A percentile compares a stretch with the other conserved stretches of the same genome.
phyloP scores from a whole-genome alignment of 1,140 invertebrate species.

The Drosophila tani region DNA sequence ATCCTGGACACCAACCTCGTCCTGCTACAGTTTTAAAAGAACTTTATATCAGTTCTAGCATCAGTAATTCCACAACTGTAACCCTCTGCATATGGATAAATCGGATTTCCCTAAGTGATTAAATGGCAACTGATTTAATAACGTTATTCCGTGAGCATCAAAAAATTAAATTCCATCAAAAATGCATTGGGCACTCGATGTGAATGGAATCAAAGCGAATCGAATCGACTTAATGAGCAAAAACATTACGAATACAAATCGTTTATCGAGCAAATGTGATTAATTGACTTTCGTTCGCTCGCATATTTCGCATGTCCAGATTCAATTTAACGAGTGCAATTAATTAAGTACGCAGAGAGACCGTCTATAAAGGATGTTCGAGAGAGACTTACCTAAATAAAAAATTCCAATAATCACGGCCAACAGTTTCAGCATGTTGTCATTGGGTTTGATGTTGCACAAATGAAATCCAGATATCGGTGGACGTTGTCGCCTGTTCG shows the following conservation, averaged over 20 bases:
- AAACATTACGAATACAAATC: conserved; percentile 52
- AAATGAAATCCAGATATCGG: conserved; percentile 56
- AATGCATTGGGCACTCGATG: conserved; percentile 27
- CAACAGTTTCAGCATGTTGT: conserved; percentile 76
- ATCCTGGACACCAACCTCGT: neutral
- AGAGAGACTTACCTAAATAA: conserved; percentile 72
- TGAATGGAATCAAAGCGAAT: neutral
- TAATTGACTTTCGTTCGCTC: conserved; percentile 40
- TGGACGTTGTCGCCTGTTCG: conserved; percentile 32
- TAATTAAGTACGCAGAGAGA: conserved; percentile 43
- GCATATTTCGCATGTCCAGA: conserved; percentile 52
- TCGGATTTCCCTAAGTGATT: neutral
- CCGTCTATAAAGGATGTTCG: conserved; percentile 15
- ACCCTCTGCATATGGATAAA: neutral
- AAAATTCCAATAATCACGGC: conserved; percentile 76
- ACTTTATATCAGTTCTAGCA: neutral
- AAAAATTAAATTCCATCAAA: conserved; percentile 30
- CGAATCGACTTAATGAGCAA: conserved; percentile 50
- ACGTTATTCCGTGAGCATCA: conserved; percentile 2
- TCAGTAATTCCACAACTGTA: conserved; percentile 9
- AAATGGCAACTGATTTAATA: conserved; percentile 25
- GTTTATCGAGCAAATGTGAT: conserved; percentile 64
- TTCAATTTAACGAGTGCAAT: conserved; percentile 62
- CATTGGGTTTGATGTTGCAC: conserved; percentile 55
- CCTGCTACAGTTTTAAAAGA: neutral